Evolutionary conservation across 2,113 vertebrate species (phyloP), one percentile per base, ranked within the genome.

Genomic region (Indicator indicator): DNA sequence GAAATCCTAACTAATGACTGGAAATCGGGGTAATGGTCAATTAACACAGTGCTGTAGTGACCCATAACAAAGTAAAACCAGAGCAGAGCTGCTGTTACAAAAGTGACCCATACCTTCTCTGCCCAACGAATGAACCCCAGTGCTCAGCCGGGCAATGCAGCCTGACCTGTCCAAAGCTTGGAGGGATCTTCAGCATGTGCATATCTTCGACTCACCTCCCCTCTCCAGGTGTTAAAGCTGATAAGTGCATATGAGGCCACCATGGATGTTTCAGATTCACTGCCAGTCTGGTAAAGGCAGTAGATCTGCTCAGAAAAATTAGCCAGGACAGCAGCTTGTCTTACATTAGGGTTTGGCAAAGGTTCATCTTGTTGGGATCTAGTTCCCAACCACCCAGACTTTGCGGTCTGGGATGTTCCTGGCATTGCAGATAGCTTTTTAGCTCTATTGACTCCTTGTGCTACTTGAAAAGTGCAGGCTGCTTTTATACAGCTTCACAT

Each of bases 221-320:
- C 69, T 81, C 54, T 81, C 40, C 65, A 46, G 58, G 27, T 93
- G 32, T 69, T 90, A 33, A 72, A 70, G 74, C 44, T 59, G 42
- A 0, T 32, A 58, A 48, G 42, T 21, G 42, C 58, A 59, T 32
- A 86, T 65, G 64, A 81, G 32, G 44, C 64, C 0, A 0, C 14
- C 42, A 40, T 78, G 78, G 44, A 64, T 94, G 86, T 96, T 91
- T 73, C 65, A 56, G 56, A 33, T 94, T 88, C 36, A 6, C 77
- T 58, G 33, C 75, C 92, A 79, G 70, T 52, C 50, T 84, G 20
- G 40, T 83, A n/a, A 63, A 79, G 55, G 50, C 75, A 70, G 77
- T 58, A 84, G 71, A 91, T 90, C 94, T 70, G 67, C 86, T 86
- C 73, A 87, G 91, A 73, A 94, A 63, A 93, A 90, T 92, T 24